Evolutionary conservation across 2,113 vertebrate species (phyloP).

Genomic region (Catharus fuscescens): DNA sequence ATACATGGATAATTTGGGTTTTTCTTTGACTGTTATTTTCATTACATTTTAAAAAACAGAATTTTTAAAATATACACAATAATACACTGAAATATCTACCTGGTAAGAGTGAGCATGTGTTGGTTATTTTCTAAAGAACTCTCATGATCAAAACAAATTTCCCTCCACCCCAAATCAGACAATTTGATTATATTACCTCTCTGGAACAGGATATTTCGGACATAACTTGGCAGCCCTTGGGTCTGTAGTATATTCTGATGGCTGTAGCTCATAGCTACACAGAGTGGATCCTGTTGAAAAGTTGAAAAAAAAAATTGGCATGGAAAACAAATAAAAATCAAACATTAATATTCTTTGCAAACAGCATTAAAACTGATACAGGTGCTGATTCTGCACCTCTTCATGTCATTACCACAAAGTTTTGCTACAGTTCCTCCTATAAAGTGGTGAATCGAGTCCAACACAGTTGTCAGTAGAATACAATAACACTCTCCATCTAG

Average conservation of each 20-base stretch:
- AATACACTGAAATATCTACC: background rate
- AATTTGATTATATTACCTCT: conserved; percentile 82
- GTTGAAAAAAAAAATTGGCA: background rate
- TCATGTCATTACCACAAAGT: background rate
- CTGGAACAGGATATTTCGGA: conserved; percentile 94
- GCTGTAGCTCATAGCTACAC: conserved; percentile 88
- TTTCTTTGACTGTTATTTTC: background rate
- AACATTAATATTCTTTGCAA: background rate
- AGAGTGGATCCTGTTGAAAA: conserved; percentile 85
- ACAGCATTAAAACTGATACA: background rate
- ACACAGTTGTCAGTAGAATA: background rate
- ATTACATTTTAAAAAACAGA: background rate
- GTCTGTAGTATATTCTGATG: conserved; percentile 84
- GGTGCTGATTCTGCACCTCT: background rate
- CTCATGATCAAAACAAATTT: background rate
- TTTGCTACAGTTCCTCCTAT: background rate
- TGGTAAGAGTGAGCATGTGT: background rate
- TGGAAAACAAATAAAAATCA: background rate
- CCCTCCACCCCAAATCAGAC: background rate
- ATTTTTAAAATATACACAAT: background rate
- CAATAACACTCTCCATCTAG: background rate
- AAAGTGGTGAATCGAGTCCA: background rate
- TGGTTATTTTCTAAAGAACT: background rate
- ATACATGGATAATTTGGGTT: background rate
- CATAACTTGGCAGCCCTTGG: conserved; percentile 82